Evolutionary conservation across 2,113 vertebrate species (phyloP).

Genomic region (Micronycteris hirsuta): DNA sequence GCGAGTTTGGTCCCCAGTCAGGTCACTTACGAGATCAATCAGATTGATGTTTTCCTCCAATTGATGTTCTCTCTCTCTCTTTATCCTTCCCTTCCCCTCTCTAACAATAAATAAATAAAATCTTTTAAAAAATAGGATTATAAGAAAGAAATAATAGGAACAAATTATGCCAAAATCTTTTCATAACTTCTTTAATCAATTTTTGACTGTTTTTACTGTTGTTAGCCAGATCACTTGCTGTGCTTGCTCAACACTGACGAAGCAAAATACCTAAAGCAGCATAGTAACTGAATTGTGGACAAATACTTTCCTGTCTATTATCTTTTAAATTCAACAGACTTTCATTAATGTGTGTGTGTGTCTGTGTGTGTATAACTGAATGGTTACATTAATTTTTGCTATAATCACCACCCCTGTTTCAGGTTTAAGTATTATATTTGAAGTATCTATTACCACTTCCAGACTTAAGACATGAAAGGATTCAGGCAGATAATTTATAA

Average conservation of each 20-base stretch:
- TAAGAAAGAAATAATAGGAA: not conserved
- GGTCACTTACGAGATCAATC: too few species aligned
- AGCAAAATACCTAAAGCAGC: not conserved
- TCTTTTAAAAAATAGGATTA: not conserved
- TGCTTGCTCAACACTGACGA: not conserved
- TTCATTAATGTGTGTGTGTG: not conserved
- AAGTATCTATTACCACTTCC: not conserved
- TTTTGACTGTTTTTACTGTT: not conserved
- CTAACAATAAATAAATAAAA: too few species aligned
- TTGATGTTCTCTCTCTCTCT: too few species aligned
- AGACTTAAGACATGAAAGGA: not conserved
- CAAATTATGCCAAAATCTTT: slow-evolving; percentile 17
- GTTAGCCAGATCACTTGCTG: not conserved
- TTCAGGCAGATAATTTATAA: slow-evolving; percentile 43
- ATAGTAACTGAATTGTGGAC: not conserved
- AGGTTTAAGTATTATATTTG: not conserved
- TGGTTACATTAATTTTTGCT: slow-evolving; percentile 21
- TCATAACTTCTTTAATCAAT: not conserved
- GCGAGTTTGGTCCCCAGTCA: too few species aligned
- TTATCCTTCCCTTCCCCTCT: too few species aligned
- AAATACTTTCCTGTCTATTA: not conserved
- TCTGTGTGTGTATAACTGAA: not conserved
- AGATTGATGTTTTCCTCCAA: too few species aligned
- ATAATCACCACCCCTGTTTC: not conserved
- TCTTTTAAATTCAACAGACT: not conserved